A percentile compares a stretch with the other conserved stretches of the same genome.
Conservation (phyloP, 2,888 invertebrate species). For the Lampropteryx suffumata region DNA sequence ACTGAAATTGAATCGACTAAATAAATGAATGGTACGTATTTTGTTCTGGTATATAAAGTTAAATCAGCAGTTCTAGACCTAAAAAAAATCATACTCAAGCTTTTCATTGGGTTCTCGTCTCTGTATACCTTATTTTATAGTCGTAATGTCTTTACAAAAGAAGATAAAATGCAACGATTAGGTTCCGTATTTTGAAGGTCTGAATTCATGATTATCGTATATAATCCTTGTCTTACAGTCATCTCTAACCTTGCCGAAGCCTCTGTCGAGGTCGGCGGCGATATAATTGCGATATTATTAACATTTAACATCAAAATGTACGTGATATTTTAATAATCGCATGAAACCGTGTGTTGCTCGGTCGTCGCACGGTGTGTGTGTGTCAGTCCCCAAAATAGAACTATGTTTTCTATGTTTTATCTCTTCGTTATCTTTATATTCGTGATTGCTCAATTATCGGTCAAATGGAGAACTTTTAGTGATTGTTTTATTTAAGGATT, state of each 20-base stretch:
- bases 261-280: conserved; percentile 37
- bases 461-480: conserved; percentile 9
- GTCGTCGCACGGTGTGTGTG: conserved; percentile 15
- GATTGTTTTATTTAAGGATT: background rate
- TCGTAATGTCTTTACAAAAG: background rate
- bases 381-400: conserved; percentile 52
- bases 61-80: conserved; percentile 9
- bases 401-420: conserved; percentile 24
- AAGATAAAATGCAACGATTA: background rate
- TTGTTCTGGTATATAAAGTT: conserved; percentile 34
- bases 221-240: conserved; percentile 7
- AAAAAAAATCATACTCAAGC: conserved; percentile 6
- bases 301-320: conserved; percentile 5
- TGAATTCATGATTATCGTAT: conserved; percentile 1
- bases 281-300: conserved; percentile 36
- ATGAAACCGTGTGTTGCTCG: conserved; percentile 15
- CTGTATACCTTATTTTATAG: background rate
- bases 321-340: conserved; percentile 2
- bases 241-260: conserved; percentile 14
- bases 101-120: background rate
- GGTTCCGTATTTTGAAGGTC: conserved; percentile 13
- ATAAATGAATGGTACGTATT: conserved; percentile 74
- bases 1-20: conserved; percentile 48
- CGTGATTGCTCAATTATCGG: conserved; percentile 32
- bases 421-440: conserved; percentile 26